A percentile compares a stretch with the other conserved stretches of the same genome.
Evolutionary conservation across 2,888 invertebrate species (phyloP).

Genomic region (Andrena fulva): DNA sequence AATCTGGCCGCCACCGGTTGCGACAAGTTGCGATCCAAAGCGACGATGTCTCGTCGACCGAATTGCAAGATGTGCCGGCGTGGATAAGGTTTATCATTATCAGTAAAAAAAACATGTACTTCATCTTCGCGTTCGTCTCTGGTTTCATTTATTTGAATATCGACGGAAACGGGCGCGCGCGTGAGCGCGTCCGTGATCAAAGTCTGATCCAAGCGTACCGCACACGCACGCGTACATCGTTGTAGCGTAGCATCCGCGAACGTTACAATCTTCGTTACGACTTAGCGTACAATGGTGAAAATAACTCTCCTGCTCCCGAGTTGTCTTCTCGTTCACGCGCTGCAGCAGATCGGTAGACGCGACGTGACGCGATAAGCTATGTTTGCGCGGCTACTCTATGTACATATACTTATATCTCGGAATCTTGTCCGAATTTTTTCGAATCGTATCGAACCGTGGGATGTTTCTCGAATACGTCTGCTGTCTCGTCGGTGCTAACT

Average conservation of each 20-base stretch:
- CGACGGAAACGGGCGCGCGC: conserved; percentile 43
- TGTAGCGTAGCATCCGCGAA: neutral
- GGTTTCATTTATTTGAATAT: conserved; percentile 68
- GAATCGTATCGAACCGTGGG: no score
- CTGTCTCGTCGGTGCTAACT: no score
- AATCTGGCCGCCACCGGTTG: conserved; percentile 59
- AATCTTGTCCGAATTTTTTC: no score
- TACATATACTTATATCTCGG: no score
- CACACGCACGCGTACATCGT: neutral
- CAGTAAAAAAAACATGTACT: neutral
- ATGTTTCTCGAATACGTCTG: no score
- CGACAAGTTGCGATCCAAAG: conserved; percentile 29
- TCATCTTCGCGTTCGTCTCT: conserved; percentile 21
- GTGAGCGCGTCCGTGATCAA: neutral
- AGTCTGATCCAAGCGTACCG: neutral
- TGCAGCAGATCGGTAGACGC: no score
- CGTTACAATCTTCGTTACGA: neutral
- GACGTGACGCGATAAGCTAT: no score
- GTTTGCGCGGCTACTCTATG: no score
- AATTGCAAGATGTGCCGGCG: neutral
- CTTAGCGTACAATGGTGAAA: neutral
- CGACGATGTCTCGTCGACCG: no score
- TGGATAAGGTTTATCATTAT: neutral
- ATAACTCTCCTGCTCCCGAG: neutral
- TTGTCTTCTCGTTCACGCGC: no score